Evolutionary conservation across 92 coral and sea anemone genomes (phyloP).

Genomic region (Virgularia gustaviana): DNA sequence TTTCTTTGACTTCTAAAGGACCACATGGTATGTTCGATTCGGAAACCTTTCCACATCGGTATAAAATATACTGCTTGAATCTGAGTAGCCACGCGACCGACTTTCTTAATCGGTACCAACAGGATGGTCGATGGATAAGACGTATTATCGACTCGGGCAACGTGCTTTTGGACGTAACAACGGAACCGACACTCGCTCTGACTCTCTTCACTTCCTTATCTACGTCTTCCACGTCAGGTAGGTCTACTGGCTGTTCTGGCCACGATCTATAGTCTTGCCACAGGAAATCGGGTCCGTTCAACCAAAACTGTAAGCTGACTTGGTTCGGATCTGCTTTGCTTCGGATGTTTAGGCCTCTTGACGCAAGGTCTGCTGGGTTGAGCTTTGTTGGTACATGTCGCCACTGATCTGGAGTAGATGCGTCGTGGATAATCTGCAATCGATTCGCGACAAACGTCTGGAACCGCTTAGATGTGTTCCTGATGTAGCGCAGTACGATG

Average conservation of each 20-base stretch:
- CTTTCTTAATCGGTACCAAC: slow-evolving; percentile 8
- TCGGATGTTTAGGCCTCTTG: slow-evolving; percentile 7
- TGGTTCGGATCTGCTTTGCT: neutral
- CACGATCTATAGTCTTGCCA: slow-evolving; percentile 13
- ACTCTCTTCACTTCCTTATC: slow-evolving; percentile 1
- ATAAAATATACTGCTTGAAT: neutral
- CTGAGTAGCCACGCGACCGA: slow-evolving; percentile 7
- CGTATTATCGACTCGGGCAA: neutral
- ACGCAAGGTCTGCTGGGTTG: slow-evolving; percentile 38
- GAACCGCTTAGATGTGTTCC: slow-evolving; percentile 21
- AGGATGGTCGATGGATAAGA: slow-evolving; percentile 4
- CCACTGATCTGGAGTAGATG: slow-evolving; percentile 32
- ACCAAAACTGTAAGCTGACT: slow-evolving; percentile 1
- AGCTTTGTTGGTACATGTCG: slow-evolving; percentile 30
- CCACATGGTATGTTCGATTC: neutral
- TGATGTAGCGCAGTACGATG: slow-evolving; percentile 17
- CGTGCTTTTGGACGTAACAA: neutral
- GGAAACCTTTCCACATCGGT: neutral
- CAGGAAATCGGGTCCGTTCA: slow-evolving; percentile 11
- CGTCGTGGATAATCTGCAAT: slow-evolving; percentile 44
- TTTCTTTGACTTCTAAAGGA: neutral
- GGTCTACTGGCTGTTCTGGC: slow-evolving; percentile 21
- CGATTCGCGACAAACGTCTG: slow-evolving; percentile 46
- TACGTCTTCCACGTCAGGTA: slow-evolving; percentile 10
- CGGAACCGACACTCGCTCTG: slow-evolving; percentile 11